Percentiles rank a stretch among this genome's conserved stretches.
Conservation (phyloP, 2,888 invertebrate species). For the Catocala sponsa region DNA sequence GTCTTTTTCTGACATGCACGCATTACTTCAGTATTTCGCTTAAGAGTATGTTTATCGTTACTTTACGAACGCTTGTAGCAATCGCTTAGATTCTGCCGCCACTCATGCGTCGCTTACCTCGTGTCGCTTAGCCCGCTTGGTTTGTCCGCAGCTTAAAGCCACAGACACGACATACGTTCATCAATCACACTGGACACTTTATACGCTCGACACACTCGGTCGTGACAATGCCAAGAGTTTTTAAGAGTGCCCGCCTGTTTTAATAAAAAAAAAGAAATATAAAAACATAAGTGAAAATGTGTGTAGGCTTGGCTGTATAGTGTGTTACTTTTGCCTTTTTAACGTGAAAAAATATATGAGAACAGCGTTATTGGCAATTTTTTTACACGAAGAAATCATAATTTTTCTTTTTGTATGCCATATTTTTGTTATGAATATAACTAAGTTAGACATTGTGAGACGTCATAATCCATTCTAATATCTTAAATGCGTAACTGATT, state of each 20-base stretch:
- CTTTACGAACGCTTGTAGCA: too few relatives aligned
- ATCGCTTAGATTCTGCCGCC: too few relatives aligned
- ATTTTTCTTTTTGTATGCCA: neutral
- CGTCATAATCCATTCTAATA: too few relatives aligned
- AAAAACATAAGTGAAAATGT: constrained; percentile 56
- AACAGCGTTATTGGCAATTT: neutral
- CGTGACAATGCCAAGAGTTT: constrained; percentile 57
- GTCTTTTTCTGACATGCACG: too few relatives aligned
- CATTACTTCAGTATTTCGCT: too few relatives aligned
- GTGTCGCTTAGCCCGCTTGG: too few relatives aligned
- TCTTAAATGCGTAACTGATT: too few relatives aligned
- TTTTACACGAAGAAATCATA: neutral
- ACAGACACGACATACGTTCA: constrained; percentile 64
- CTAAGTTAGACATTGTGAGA: too few relatives aligned
- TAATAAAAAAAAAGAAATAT: constrained; percentile 48
- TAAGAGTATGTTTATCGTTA: too few relatives aligned
- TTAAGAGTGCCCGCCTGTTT: constrained; percentile 45
- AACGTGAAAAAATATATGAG: constrained; percentile 1
- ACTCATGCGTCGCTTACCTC: too few relatives aligned
- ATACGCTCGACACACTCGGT: constrained; percentile 60
- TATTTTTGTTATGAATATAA: neutral
- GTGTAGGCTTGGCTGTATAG: constrained; percentile 40
- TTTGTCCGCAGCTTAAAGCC: constrained; percentile 32
- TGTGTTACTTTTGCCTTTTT: constrained; percentile 23
- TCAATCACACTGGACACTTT: constrained; percentile 73